Conservation (phyloP, 2,113 vertebrate genomes). For the Phaethon lepturus region DNA sequence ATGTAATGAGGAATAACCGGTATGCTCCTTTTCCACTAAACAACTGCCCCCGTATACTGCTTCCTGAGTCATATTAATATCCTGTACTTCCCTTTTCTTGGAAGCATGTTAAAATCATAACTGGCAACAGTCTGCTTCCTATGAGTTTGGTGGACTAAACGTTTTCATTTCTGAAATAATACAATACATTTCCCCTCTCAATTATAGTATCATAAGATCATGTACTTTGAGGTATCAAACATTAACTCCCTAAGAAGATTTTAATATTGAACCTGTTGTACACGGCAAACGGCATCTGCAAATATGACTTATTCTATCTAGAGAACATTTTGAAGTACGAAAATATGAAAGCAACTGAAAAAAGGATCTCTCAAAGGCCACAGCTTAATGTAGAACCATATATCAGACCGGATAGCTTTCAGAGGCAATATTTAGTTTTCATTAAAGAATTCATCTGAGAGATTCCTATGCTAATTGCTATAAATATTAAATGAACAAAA, state of each 20-base stretch:
- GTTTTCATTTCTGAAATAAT: neutral
- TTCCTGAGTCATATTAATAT: neutral
- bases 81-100: neutral
- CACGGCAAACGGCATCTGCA: neutral
- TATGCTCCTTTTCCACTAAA: neutral
- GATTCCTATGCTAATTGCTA: neutral
- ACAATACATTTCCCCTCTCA: neutral
- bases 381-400: neutral
- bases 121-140: neutral
- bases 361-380: neutral
- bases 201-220: neutral
- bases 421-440: neutral
- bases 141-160: neutral
- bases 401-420: neutral
- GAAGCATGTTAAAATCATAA: neutral
- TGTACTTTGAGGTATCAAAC: neutral
- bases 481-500: neutral
- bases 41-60: neutral
- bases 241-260: neutral
- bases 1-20: neutral
- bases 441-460: neutral
- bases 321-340: neutral
- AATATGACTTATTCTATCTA: neutral
- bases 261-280: constrained; percentile 1
- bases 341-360: neutral